Percentiles rank a stretch among this genome's conserved stretches.
Conservation (phyloP, 2,113 vertebrate genomes). For the Plectropomus leopardus region DNA sequence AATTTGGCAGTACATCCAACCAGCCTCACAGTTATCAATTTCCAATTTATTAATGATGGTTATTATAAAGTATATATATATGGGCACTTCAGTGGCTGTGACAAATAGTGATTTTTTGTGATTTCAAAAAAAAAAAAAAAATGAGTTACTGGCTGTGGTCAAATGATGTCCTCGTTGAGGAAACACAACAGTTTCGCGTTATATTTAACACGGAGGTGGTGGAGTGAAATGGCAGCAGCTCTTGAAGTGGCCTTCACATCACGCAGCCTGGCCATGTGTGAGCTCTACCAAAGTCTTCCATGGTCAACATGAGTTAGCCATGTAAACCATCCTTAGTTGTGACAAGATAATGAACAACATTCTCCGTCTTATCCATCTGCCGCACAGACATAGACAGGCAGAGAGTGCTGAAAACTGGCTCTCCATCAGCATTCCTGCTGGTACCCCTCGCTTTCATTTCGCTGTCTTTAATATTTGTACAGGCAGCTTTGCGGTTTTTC, state of each 20-base stretch:
- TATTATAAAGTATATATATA: not conserved
- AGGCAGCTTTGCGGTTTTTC: not conserved
- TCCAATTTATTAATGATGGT: too few species aligned
- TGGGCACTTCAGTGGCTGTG: slow-evolving; percentile 6
- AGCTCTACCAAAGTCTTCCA: slow-evolving; percentile 27
- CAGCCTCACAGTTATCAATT: too few species aligned
- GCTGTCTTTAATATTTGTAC: not conserved
- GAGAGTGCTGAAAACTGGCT: not conserved
- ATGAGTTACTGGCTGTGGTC: not conserved
- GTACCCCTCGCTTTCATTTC: slow-evolving; percentile 1
- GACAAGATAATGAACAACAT: slow-evolving; percentile 23
- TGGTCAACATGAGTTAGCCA: not conserved
- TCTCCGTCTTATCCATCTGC: slow-evolving; percentile 37
- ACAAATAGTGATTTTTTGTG: not conserved
- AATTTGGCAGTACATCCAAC: too few species aligned
- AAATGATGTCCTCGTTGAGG: not conserved
- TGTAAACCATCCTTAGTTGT: slow-evolving; percentile 2
- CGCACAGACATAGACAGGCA: slow-evolving; percentile 9
- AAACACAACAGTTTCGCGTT: not conserved
- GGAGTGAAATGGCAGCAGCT: not conserved
- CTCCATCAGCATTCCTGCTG: not conserved
- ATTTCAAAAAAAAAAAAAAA: not conserved
- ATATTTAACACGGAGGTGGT: not conserved
- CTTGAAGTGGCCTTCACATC: slow-evolving; percentile 1
- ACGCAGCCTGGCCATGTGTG: not conserved